Percentiles rank a stretch among this genome's conserved stretches.
Conservation (phyloP, 2,888 invertebrate species). For the Fragum fragum region DNA sequence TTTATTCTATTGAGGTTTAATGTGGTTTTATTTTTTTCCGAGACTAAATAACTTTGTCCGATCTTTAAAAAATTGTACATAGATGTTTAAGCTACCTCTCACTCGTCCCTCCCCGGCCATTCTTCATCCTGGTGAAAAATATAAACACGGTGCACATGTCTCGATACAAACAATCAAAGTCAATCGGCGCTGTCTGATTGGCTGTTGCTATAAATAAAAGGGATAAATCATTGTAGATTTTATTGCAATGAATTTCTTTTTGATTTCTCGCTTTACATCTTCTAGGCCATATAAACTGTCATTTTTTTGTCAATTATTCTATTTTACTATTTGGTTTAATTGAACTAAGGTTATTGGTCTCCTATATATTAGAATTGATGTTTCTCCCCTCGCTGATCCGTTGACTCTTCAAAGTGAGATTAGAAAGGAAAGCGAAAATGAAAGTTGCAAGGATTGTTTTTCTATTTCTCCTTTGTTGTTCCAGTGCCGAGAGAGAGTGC, state of each 20-base stretch:
- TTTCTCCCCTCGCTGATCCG: too few species aligned
- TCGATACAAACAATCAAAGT: background rate
- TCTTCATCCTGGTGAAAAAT: background rate
- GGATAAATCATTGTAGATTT: conserved; percentile 47
- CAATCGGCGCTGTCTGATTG: conserved; percentile 43
- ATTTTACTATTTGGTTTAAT: too few species aligned
- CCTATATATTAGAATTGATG: too few species aligned
- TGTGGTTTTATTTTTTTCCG: background rate
- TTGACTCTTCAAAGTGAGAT: conserved; percentile 27
- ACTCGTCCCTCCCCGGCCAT: background rate
- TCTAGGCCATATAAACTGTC: too few species aligned
- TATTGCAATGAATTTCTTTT: too few species aligned
- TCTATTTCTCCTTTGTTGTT: background rate
- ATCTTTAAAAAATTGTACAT: too few species aligned
- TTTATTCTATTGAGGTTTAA: background rate
- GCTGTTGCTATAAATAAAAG: conserved; percentile 69
- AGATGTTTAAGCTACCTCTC: too few species aligned
- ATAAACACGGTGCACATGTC: background rate
- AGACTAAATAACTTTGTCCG: background rate
- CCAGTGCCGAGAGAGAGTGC: background rate
- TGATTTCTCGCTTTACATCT: too few species aligned
- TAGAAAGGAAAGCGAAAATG: conserved; percentile 35
- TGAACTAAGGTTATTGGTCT: too few species aligned
- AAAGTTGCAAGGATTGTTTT: conserved; percentile 44
- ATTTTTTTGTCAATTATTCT: too few species aligned